phyloP scores from a whole-genome alignment of 2,888 invertebrate species.

The Nomada flava region DNA sequence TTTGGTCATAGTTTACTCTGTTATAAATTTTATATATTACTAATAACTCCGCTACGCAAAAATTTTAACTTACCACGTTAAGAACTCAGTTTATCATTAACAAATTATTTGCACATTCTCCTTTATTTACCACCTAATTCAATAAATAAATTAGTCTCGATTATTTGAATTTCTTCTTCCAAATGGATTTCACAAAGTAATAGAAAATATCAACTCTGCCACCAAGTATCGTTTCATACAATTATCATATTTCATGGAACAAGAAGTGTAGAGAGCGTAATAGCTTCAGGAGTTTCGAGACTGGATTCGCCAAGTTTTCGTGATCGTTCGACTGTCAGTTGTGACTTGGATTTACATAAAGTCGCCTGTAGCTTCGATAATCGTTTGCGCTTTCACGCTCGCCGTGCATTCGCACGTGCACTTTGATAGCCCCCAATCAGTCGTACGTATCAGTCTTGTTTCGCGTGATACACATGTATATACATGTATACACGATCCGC shows the following conservation, averaged over 20 bases:
- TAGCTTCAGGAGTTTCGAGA: background rate
- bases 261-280: background rate
- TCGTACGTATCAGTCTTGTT: slow-evolving; percentile 37
- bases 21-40: too few relatives aligned
- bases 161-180: too few relatives aligned
- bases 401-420: slow-evolving; percentile 15
- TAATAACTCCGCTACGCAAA: too few relatives aligned
- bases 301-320: slow-evolving; percentile 4
- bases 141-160: too few relatives aligned
- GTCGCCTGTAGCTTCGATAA: slow-evolving; percentile 26
- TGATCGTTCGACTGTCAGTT: slow-evolving; percentile 6
- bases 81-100: too few relatives aligned
- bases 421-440: slow-evolving; percentile 38
- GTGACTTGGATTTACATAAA: slow-evolving; percentile 37
- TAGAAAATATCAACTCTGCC: background rate
- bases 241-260: slow-evolving; percentile 20
- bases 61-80: too few relatives aligned
- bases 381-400: slow-evolving; percentile 38
- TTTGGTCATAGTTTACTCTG: too few relatives aligned
- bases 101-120: too few relatives aligned
- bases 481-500: slow-evolving; percentile 38
- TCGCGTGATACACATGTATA: slow-evolving; percentile 28
- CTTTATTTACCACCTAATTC: too few relatives aligned
- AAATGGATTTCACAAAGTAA: too few relatives aligned
- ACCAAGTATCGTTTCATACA: too few relatives aligned